Evolutionary conservation across 2,888 invertebrate genomes (phyloP), one percentile per base, ranked within the genome.

Genomic region (Gisinianus flammeolus): DNA sequence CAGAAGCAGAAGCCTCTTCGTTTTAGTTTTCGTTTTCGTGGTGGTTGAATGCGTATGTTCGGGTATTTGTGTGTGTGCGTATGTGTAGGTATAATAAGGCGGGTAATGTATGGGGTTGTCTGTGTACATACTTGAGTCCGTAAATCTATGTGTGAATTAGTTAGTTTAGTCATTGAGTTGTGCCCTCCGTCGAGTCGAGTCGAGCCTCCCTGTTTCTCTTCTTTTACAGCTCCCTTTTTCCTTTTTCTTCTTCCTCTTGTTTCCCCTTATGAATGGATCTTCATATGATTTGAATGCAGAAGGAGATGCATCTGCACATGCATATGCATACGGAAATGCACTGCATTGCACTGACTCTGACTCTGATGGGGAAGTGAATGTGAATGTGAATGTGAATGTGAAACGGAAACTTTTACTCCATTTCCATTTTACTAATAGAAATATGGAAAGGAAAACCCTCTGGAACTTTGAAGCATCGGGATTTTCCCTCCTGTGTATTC

Each of bases 131-230:
- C 44, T 44, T 19, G 58, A 58, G n/a, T n/a, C n/a, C n/a, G 58
- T 24, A n/a, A 58, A 58, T 66, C 30, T 56, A 62, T 79, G 79
- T 73, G 79, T 79, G 79, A 79, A 79, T 79, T 79, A 79, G 79
- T 79, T 79, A 79, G 79, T 76, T 75, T 71, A 71, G 76, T 66
- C 67, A 56, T 56, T 73, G 58, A 62, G 44, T 28, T 71, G 44
- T n/a, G 28, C 66, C 19, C 66, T 66, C 66, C 31, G n/a, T n/a
- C 28, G 16, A 0, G 24, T 24, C 28, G 16, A 31, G 6, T 10
- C 66, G 24, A 26, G 10, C 31, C 66, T 66, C 66, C 5, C 66
- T 66, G 6, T n/a, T n/a, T 58, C 62, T 58, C 62, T n/a, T 6
- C 22, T 10, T n/a, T 10, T 22, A n/a, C 56, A 56, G 6, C 22